Evolutionary conservation across 2,797 vertebrate species (phyloP).

Genomic region (Limnodromus scolopaceus): DNA sequence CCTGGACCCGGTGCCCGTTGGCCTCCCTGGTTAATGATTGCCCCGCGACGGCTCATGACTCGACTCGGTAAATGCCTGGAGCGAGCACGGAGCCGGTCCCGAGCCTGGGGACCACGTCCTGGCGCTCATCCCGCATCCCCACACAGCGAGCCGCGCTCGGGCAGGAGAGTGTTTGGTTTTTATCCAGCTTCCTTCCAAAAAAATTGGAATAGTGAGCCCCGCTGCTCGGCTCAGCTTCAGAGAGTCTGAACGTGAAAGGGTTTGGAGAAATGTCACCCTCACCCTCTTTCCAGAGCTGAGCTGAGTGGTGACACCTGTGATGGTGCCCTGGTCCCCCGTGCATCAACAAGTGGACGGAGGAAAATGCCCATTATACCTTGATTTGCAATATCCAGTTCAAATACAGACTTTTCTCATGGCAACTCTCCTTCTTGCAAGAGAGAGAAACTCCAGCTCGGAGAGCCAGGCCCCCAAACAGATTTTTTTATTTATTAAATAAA

Average conservation of each 20-base stretch:
- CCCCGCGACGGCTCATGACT: background rate
- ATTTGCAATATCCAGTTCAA: background rate
- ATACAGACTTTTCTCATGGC: background rate
- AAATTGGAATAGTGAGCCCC: fast-evolving
- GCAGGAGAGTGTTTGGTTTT: fast-evolving
- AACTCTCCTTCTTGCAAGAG: background rate
- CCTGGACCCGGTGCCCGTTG: fast-evolving
- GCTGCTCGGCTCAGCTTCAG: background rate
- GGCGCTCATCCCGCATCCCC: background rate
- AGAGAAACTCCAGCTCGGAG: background rate
- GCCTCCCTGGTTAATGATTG: conserved; percentile 40
- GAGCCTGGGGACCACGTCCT: fast-evolving
- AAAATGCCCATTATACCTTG: fast-evolving
- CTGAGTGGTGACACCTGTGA: background rate
- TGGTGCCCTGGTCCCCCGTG: fast-evolving
- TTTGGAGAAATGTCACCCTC: background rate
- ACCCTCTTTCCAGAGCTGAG: background rate
- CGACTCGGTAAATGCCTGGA: background rate
- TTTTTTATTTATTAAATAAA: background rate
- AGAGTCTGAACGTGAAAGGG: background rate
- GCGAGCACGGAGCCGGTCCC: background rate
- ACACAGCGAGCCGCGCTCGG: fast-evolving
- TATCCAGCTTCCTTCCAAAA: background rate
- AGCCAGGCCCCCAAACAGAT: background rate
- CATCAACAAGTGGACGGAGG: background rate